These are phyloP conservation scores for Tribolium freemani DNA, from an alignment of 2,888 invertebrate genomes.

Conservation along the genomic window DNA sequence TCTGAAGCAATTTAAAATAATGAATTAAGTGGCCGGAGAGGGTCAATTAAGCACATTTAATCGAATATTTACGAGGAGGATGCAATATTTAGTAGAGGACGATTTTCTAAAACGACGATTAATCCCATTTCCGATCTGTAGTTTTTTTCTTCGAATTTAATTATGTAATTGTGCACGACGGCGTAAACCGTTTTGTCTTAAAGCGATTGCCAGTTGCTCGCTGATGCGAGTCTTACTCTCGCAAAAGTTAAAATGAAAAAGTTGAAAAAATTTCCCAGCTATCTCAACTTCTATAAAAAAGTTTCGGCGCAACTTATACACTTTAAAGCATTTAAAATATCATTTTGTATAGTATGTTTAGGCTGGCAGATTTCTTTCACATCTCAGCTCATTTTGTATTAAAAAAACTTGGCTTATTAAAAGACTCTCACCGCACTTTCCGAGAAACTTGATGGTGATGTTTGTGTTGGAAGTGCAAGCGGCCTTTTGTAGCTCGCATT, in stretches of 20 bases:
- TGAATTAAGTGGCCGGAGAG: constrained; percentile 38
- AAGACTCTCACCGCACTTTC: constrained; percentile 85
- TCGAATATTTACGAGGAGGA: background rate
- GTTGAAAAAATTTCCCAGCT: constrained; percentile 53
- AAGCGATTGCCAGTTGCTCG: constrained; percentile 50
- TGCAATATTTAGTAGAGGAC: constrained; percentile 20
- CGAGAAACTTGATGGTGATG: constrained; percentile 85
- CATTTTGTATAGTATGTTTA: constrained; percentile 37
- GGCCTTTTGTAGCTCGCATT: constrained; percentile 85
- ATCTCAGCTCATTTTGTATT: constrained; percentile 18
- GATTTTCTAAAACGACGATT: constrained; percentile 17
- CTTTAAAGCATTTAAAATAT: constrained; percentile 48
- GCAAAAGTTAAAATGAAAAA: constrained; percentile 57
- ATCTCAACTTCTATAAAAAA: constrained; percentile 51
- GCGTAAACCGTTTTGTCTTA: constrained; percentile 51
- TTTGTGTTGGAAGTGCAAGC: constrained; percentile 83
- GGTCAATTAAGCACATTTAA: constrained; percentile 35
- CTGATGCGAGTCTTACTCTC: constrained; percentile 49
- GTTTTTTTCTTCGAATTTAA: constrained; percentile 49
- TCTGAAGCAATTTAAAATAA: constrained; percentile 72
- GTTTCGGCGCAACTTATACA: constrained; percentile 49
- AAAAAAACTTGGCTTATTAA: constrained; percentile 24
- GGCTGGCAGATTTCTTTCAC: constrained; percentile 27
- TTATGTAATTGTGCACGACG: constrained; percentile 52
- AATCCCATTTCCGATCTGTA: constrained; percentile 40